Base-by-base conservation (phyloP, 2,888 invertebrate species). In the Augiades crinisus region DNA sequence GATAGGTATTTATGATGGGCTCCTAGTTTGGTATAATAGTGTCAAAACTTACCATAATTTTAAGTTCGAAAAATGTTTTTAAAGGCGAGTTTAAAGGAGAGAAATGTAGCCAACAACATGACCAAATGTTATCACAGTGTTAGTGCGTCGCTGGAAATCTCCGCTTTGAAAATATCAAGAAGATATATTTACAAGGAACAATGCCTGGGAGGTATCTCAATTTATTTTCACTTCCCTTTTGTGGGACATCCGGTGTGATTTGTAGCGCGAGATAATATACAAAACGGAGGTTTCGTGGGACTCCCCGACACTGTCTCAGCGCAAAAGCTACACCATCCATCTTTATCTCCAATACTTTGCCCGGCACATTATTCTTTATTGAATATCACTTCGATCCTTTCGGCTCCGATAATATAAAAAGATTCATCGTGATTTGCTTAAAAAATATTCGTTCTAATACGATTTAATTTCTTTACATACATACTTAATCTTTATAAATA, bases 161-260 rank as follows among this genome's bases (percentile, higher is more conserved):
- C 77, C 76, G 75, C 78, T 74, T 76, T 70, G 74, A 75, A 77
- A 85, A 85, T 83, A 85, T 83, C 83, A 83, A 82, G 81, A 79
- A 85, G 81, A 85, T 87, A 85, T 84, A 86, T 85, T 85, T 85
- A 80, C 82, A 84, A 82, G 81, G 85, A 86, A 86, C 85, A 87
- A 87, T 87, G 85, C 79, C 79, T 80, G 77, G 71, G 77, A 78
- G 84, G 85, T 87, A 86, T 85, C 87, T 87, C 85, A 87, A 86
- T 87, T 86, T 85, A n/a, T n/a, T n/a, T n/a, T 85, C 84, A 84
- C 87, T 85, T 85, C 84, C 81, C 85, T 82, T 81, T 75, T 70
- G 76, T 71, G 80, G 78, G 79, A 82, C 82, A 83, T 83, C 85
- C 84, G 81, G 77, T 85, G 83, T 87, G 86, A 87, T 86, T n/a